phyloP scores from a whole-genome alignment of 2,113 vertebrate genomes.

The Chauna torquata region DNA sequence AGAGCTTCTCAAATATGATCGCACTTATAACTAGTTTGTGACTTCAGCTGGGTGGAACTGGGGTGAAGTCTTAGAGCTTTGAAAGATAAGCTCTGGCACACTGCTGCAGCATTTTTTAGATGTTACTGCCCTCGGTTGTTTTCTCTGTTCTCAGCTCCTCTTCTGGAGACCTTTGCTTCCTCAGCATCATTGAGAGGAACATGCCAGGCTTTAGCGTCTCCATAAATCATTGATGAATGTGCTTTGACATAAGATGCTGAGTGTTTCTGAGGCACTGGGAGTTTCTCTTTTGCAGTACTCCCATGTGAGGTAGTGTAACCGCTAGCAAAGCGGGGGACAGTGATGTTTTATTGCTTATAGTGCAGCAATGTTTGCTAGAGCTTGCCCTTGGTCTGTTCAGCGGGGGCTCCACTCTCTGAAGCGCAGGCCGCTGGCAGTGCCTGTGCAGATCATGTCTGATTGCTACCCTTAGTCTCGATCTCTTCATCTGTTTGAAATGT shows the following conservation, averaged over 20 bases:
- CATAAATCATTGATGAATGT: conserved; percentile 7
- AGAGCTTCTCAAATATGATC: background rate
- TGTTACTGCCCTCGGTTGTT: conserved; percentile 36
- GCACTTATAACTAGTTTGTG: background rate
- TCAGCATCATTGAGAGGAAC: background rate
- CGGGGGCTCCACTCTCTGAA: background rate
- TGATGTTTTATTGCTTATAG: background rate
- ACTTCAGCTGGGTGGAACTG: conserved; percentile 56
- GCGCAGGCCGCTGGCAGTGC: background rate
- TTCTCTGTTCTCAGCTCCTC: conserved; percentile 26
- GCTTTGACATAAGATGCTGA: background rate
- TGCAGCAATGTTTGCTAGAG: background rate
- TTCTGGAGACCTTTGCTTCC: conserved; percentile 44
- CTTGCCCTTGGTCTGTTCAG: background rate
- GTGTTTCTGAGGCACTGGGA: background rate
- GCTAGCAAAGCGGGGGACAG: background rate
- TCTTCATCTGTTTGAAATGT: background rate
- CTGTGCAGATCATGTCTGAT: background rate
- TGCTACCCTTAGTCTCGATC: background rate
- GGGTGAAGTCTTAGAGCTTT: conserved; percentile 9
- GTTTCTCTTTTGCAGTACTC: background rate
- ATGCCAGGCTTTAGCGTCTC: background rate
- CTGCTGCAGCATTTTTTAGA: conserved; percentile 32
- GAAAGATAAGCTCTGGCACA: conserved; percentile 26
- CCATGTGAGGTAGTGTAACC: background rate